A percentile compares a stretch with the other conserved stretches of the same genome.
phyloP scores from a whole-genome alignment of 2,113 vertebrate genomes.

The Chionis minor region DNA sequence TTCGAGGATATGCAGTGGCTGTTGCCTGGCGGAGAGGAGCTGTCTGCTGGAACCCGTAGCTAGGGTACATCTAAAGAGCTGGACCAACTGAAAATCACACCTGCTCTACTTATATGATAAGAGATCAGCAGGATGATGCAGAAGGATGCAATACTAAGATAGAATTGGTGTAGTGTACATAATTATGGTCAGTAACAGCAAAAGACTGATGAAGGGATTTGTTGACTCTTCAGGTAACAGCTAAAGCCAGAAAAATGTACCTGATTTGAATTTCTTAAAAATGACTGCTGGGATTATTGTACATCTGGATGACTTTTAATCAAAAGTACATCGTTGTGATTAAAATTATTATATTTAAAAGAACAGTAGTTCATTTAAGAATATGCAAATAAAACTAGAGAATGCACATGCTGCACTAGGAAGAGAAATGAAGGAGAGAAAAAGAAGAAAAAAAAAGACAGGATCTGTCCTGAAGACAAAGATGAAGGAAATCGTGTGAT shows the following conservation, averaged over 20 bases:
- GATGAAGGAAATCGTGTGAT: neutral
- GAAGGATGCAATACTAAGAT: neutral
- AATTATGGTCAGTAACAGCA: neutral
- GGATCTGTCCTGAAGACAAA: neutral
- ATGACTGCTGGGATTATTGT: neutral
- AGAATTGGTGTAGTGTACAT: neutral
- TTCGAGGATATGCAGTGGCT: neutral
- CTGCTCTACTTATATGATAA: neutral
- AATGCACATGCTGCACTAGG: neutral
- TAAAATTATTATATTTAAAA: neutral
- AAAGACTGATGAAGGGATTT: neutral
- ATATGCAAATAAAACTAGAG: neutral
- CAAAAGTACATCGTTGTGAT: neutral
- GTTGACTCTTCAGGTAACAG: neutral
- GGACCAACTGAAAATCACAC: neutral
- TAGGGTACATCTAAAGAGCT: neutral
- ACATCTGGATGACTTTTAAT: neutral
- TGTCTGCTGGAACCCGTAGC: neutral
- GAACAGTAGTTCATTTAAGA: neutral
- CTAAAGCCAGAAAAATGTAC: neutral
- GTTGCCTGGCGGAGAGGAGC: neutral
- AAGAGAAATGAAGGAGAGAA: neutral
- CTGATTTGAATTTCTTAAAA: neutral
- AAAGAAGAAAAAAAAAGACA: neutral
- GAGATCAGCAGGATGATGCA: neutral